phyloP scores from a whole-genome alignment of 2,113 vertebrate species.

The Tragelaphus imberbis region DNA sequence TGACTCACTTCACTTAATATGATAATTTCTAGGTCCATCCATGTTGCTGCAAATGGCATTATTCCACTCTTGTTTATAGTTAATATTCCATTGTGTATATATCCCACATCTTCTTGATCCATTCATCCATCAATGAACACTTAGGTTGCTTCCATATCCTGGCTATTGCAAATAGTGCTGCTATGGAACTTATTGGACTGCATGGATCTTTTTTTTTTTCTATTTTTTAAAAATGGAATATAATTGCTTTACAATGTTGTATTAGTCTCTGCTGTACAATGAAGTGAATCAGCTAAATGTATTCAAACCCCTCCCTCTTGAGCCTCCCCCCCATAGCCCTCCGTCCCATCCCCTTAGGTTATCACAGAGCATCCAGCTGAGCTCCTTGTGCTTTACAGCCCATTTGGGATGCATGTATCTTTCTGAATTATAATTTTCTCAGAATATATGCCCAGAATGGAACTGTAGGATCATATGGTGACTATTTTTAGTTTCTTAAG shows the following conservation, averaged over 20 bases:
- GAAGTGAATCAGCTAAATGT: not conserved
- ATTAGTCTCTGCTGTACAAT: not conserved
- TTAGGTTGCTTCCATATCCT: not conserved
- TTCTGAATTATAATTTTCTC: not conserved
- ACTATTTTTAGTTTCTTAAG: not conserved
- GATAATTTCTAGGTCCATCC: not conserved
- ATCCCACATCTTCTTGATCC: not conserved
- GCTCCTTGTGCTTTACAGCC: not conserved
- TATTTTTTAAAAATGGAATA: not conserved
- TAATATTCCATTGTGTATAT: not conserved
- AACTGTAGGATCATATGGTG: not conserved
- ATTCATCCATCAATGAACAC: not conserved
- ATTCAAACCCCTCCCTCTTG: not conserved
- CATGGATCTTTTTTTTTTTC: not conserved
- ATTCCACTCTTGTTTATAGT: not conserved
- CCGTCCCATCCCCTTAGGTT: not conserved
- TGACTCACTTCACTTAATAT: not conserved
- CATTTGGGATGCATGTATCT: not conserved
- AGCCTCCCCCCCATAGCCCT: not conserved
- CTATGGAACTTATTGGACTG: not conserved
- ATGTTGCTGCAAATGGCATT: not conserved
- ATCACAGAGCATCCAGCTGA: not conserved
- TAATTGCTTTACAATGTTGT: not conserved
- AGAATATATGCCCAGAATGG: not conserved
- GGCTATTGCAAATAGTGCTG: not conserved